Base-by-base conservation (phyloP, 2,113 vertebrate genomes). In the Phoenicopterus ruber region DNA sequence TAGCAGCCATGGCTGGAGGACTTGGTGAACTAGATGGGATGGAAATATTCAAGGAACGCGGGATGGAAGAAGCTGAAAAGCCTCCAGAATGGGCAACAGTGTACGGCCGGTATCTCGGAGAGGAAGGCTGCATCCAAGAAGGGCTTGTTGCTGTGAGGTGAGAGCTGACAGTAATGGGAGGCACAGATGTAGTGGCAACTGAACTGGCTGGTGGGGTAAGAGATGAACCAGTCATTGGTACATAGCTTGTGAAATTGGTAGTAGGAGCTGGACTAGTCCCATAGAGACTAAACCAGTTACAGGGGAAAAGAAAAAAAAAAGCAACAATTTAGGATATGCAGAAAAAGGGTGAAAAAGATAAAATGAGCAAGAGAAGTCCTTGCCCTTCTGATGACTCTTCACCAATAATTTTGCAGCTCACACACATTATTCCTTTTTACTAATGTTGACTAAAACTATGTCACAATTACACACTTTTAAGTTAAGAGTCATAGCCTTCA, bases 221-320 rank as follows among this genome's bases (percentile, higher is more conserved):
- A 94, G 97, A 94, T 19, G 92, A 97, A 82, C 96, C 95, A 42
- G 54, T 92, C 93, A 94, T 28, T 63, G 98, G 96, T 93, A 96
- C 94, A 76, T 66, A 95, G 95, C 95, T 96, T 95, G 98, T 97
- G 95, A 96, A 85, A 94, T 90, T 84, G 89, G 95, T 42, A 76
- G 71, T 96, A 97, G 98, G 96, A 96, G 98, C 98, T 91, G 99
- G 99, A 98, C 99, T 99, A 98, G 98, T 98, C 95, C 98, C 99
- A 98, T 99, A 99, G 96, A 99, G 99, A 99, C 99, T 99, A 98
- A 96, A 98, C 96, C 97, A 96, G 98, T 98, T 82, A 98, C 74
- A 72, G 97, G 83, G 98, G 74, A 95, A 97, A 94, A 96, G 32
- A 89, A 96, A 94, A 86, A 95, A 96, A 85, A 97, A 84, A 94